A percentile compares a stretch with the other conserved stretches of the same genome.
These are phyloP conservation scores for Penaeus monodon DNA, from an alignment of 2,888 invertebrate species.

Conservation along the genomic window DNA sequence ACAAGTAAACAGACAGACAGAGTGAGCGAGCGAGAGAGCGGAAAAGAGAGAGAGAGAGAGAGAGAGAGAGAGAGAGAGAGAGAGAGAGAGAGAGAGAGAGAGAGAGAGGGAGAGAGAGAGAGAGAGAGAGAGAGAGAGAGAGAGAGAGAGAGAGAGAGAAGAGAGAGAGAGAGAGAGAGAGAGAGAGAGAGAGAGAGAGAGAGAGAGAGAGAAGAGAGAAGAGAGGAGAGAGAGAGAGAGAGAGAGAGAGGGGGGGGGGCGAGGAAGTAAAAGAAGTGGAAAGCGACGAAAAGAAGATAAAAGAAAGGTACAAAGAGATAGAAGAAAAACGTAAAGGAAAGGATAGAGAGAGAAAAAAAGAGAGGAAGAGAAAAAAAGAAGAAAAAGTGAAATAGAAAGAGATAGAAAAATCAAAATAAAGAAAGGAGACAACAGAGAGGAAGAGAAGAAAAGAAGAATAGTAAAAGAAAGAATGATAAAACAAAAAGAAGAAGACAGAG, in stretches of 20 bases:
- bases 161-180: not conserved
- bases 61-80: not conserved
- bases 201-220: not conserved
- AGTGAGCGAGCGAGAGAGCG: not conserved
- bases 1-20: not conserved
- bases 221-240: not conserved
- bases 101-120: not conserved
- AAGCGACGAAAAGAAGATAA: not conserved
- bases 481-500: not conserved
- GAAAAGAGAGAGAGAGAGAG: not conserved
- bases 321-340: not conserved
- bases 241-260: not conserved
- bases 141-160: not conserved
- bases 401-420: not conserved
- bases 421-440: not conserved
- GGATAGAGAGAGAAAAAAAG: no score
- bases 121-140: not conserved
- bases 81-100: not conserved
- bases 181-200: not conserved
- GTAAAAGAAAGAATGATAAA: not conserved
- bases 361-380: not conserved
- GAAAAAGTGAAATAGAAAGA: not conserved
- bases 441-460: not conserved
- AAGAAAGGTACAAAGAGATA: not conserved
- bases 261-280: not conserved